Base-by-base conservation (phyloP, 2,888 invertebrate genomes). In the Apamea crenata region DNA sequence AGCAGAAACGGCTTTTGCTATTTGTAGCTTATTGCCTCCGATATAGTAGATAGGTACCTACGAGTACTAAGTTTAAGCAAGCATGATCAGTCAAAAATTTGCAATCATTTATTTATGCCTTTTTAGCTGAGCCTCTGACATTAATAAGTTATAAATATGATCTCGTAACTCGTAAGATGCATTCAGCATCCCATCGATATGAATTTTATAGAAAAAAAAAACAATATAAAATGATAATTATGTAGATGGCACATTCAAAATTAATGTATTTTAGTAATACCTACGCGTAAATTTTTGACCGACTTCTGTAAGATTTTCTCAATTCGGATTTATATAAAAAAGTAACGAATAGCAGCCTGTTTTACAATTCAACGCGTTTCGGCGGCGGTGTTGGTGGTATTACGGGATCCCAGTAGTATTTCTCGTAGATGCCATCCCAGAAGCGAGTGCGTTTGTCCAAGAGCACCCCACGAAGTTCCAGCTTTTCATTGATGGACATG, bases 381-480 rank as follows among this genome's bases (percentile, higher is more conserved):
- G 65, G 53, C 7, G 82, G 16, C 2, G 65, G 79, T 1, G 29
- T 18, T 47, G 75, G 36, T 18, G 79, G 79, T 36, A 75, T 74
- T 6, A 74, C 53, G 25, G 79, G 53, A 29, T 79, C 82, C 25
- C 82, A 36, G 75, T 79, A 75, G 36, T 90, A 78, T 68, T 88
- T 83, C 29, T 80, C 63, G 65, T 92, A 92, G 29, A 92, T 86
- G 10, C 78, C 59, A 40, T 91, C 88, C 92, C 91, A 92, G 44
- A 92, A 87, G 4, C 44, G 61, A 4, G 77, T 74, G 40, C 90
- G 80, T 32, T 84, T 76, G 16, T 86, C 76, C 10, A 87, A 66
- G 14, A 87, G 78, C 2, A 80, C 65, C 3, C 69, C 78, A 25
- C 79, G 84, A 29, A 90, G 59, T 69, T 87, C 79, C n/a, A 90